A percentile compares a stretch with the other conserved stretches of the same genome.
phyloP scores from a whole-genome alignment of 2,888 invertebrate species.

The Drosophila mettleri region DNA sequence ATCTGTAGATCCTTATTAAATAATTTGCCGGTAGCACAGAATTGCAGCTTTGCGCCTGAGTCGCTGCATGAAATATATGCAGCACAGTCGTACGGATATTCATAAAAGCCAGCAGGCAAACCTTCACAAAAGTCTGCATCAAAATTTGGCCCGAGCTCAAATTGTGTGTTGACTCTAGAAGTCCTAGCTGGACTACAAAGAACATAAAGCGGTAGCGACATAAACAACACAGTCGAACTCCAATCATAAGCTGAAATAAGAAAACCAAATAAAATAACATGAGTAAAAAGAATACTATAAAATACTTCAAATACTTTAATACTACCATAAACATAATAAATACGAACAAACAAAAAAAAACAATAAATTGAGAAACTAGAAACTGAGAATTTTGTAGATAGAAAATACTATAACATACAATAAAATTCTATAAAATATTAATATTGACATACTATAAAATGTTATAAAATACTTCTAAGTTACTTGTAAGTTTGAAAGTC shows the following conservation, averaged over 20 bases:
- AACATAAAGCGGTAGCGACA: neutral
- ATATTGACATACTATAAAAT: neutral
- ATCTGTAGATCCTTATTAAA: slow-evolving; percentile 57
- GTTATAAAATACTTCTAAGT: neutral
- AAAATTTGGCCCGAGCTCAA: neutral
- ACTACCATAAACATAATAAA: too few species aligned
- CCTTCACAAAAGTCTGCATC: slow-evolving; percentile 13
- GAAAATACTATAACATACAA: neutral
- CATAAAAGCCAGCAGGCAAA: slow-evolving; percentile 32
- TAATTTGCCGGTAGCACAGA: slow-evolving; percentile 48
- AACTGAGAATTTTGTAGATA: too few species aligned
- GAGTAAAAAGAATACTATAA: neutral
- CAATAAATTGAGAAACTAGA: neutral
- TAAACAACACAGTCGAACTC: neutral
- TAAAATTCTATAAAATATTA: neutral
- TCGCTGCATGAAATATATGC: slow-evolving; percentile 57
- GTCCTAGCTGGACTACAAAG: neutral
- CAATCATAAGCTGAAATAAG: slow-evolving; percentile 8
- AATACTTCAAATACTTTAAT: too few species aligned
- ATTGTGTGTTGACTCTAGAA: neutral
- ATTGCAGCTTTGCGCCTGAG: slow-evolving; percentile 40
- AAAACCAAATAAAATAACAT: neutral
- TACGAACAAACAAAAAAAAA: neutral
- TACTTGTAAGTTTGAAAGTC: too few species aligned
- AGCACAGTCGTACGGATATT: slow-evolving; percentile 55